Conservation (phyloP, 2,797 vertebrate genomes). For the Intellagama lesueurii region DNA sequence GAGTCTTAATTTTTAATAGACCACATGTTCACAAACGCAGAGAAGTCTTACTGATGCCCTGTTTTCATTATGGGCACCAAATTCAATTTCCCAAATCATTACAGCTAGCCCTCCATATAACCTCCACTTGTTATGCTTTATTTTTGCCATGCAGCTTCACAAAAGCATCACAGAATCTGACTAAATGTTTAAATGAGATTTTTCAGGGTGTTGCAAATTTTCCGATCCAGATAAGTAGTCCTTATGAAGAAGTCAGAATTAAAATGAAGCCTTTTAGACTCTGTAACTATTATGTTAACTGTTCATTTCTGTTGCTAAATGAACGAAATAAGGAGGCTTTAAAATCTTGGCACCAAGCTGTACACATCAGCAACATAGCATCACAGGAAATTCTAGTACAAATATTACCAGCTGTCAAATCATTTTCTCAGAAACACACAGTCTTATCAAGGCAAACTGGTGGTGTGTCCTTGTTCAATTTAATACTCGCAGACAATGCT, state of each 20-base stretch:
- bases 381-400: too few relatives aligned
- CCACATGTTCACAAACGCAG: background rate
- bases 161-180: background rate
- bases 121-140: background rate
- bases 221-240: background rate
- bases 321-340: background rate
- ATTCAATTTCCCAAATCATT: background rate
- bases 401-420: too few relatives aligned
- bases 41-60: too few relatives aligned
- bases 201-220: background rate
- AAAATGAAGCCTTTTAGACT: background rate
- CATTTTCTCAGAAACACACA: too few relatives aligned
- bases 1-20: background rate
- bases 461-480: too few relatives aligned
- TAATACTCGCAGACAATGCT: too few relatives aligned
- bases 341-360: background rate
- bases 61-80: background rate
- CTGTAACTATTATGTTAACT: background rate
- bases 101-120: background rate
- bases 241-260: background rate
- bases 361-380: background rate
- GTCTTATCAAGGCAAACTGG: too few relatives aligned
- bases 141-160: too few relatives aligned
- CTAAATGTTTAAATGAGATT: background rate
- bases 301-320: background rate